These are phyloP conservation scores for Rhagoletis zephyria DNA, from an alignment of 1,140 invertebrate species.

Conservation along the genomic window DNA sequence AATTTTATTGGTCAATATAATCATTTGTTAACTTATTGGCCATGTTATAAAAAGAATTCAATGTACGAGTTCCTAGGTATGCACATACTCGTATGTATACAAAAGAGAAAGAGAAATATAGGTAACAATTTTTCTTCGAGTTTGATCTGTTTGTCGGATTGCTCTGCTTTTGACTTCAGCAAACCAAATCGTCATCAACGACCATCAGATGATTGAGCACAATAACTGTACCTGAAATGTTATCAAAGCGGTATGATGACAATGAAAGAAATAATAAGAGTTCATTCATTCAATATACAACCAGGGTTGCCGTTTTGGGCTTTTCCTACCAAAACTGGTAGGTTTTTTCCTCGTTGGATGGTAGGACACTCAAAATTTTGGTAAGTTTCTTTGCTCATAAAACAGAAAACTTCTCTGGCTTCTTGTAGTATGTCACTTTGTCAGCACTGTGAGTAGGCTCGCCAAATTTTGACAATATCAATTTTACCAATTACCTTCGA, in stretches of 20 bases:
- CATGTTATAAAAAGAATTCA: constrained; percentile 16
- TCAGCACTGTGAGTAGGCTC: no score
- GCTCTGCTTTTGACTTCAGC: background rate
- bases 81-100: background rate
- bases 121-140: background rate
- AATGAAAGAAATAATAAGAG: background rate
- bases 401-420: no score
- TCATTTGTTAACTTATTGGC: constrained; percentile 39
- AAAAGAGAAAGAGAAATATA: background rate
- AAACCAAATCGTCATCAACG: constrained; percentile 29
- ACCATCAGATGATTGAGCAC: constrained; percentile 17
- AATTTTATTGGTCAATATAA: constrained; percentile 43
- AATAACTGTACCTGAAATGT: background rate
- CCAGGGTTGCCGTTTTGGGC: no score
- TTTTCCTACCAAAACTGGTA: no score
- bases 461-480: no score
- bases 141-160: background rate
- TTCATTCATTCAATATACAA: background rate
- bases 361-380: no score
- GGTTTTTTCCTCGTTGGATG: no score
- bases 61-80: background rate
- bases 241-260: constrained; percentile 35
- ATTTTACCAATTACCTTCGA: no score
- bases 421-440: no score
- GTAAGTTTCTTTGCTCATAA: no score